A percentile compares a stretch with the other conserved stretches of the same genome.
Conservation (phyloP, 2,888 invertebrate species). For the Stenotaenia linearis region DNA sequence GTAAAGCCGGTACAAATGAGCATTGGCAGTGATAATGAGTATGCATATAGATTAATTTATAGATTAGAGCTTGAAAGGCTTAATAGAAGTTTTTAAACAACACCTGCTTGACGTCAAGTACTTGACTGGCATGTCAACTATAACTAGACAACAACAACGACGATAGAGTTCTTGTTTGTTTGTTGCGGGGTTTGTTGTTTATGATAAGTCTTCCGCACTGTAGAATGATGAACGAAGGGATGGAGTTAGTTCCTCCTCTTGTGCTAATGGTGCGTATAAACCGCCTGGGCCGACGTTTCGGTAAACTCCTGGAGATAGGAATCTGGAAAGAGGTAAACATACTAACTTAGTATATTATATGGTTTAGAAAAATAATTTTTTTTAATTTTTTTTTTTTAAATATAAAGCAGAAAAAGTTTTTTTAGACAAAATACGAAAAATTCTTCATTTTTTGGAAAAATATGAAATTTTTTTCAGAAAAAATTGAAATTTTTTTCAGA, state of each 20-base stretch:
- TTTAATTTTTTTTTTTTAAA: too few species aligned
- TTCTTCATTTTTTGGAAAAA: too few species aligned
- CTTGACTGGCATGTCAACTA: not conserved
- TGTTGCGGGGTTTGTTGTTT: not conserved
- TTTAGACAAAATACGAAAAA: too few species aligned
- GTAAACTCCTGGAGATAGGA: slow-evolving; percentile 3
- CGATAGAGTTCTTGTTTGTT: too few species aligned
- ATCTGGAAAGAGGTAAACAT: not conserved
- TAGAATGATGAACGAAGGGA: slow-evolving; percentile 28
- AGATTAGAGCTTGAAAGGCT: not conserved
- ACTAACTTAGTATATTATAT: too few species aligned
- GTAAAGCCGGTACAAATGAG: not conserved
- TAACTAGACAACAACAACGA: not conserved
- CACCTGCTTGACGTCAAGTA: too few species aligned
- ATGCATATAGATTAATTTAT: not conserved
- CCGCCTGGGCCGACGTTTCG: not conserved
- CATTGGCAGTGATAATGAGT: not conserved
- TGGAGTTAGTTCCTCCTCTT: slow-evolving; percentile 27
- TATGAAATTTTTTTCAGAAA: too few species aligned
- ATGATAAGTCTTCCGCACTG: slow-evolving; percentile 26
- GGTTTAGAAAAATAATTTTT: not conserved
- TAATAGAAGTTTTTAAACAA: not conserved
- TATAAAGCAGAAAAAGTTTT: too few species aligned
- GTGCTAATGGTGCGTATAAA: slow-evolving; percentile 28
- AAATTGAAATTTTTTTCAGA: too few species aligned